A percentile compares a stretch with the other conserved stretches of the same genome.
Conservation (phyloP, 2,888 invertebrate genomes). For the Sphaerophoria taeniata region DNA sequence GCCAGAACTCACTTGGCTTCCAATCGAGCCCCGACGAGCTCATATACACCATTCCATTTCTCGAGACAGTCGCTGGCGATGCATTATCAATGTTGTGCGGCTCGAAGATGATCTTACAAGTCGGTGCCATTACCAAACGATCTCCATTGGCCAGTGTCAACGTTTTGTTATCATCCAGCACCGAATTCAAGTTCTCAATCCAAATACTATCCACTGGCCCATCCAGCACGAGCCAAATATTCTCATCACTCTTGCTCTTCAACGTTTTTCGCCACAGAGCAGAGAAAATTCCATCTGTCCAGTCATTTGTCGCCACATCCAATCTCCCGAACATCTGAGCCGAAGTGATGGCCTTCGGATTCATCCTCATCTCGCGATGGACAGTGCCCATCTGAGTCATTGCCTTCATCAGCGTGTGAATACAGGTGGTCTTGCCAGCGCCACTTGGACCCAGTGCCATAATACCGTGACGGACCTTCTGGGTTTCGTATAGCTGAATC, state of each 20-base stretch:
- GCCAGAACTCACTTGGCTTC: conserved; percentile 87
- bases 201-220: conserved; percentile 99
- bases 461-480: conserved; percentile 96
- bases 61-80: conserved; percentile 97
- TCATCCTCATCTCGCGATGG: conserved; percentile 98
- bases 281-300: conserved; percentile 99
- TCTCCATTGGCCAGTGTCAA: conserved; percentile 97
- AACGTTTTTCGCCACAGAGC: conserved; percentile 97
- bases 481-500: conserved; percentile 98
- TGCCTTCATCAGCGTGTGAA: conserved; percentile 94
- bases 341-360: conserved; percentile 98
- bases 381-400: conserved; percentile 92
- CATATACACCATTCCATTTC: conserved; percentile 98
- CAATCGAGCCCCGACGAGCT: conserved; percentile 97
- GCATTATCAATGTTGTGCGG: conserved; percentile 99
- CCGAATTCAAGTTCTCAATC: conserved; percentile 99
- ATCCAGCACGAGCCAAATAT: conserved; percentile 97
- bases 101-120: conserved; percentile 98
- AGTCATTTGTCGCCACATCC: conserved; percentile 98
- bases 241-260: conserved; percentile 93
- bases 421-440: conserved; percentile 96
- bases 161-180: conserved; percentile 97
- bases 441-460: conserved; percentile 98
- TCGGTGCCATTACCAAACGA: conserved; percentile 95
- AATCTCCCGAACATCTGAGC: conserved; percentile 98